Base-by-base conservation (phyloP, 2,797 vertebrate species). In the Cottoperca gobio region DNA sequence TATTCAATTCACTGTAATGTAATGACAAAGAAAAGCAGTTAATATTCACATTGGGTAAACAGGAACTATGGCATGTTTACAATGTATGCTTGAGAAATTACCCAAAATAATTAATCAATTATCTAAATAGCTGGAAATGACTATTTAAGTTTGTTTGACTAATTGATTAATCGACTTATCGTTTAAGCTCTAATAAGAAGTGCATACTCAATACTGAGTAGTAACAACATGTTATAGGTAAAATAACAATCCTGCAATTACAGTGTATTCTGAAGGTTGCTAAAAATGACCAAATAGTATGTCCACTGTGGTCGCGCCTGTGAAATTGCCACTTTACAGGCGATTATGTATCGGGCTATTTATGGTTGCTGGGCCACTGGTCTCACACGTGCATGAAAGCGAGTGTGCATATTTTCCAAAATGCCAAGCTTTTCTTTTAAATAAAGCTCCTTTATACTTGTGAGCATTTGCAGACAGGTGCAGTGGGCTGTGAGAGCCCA, bases 381-480 rank as follows among this genome's bases (percentile, higher is more conserved):
- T 57, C 19, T 39, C 21, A 23, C 23, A 43, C 33, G 7, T 21
- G 17, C 7, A 28, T 55, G 14, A 13, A 59, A 62, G 11, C 5
- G 11, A 66, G 60, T 43, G 40, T 35, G 60, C 45, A 13, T 10
- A 53, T 64, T 72, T 62, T 60, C 65, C n/a, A 5, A 61, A 63
- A 60, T 43, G 26, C 37, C 1, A 21, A 50, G 61, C 7, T 42
- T 65, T 76, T 54, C 24, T 54, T 76, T 45, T 21, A 61, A 61
- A 52, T 31, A 23, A 76, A 76, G 70, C 16, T 43, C 43, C 14
- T 73, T 55, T 35, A 26, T 16, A 3, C 19, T 28, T 70, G 49
- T 50, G 61, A 73, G 73, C 49, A 13, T 76, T 58, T 67, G 57
- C 83, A 79, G 76, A 81, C 82, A 89, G 84, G 79, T 91, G 84